phyloP scores from a whole-genome alignment of 2,888 invertebrate species.

The Macrosiphum euphorbiae region DNA sequence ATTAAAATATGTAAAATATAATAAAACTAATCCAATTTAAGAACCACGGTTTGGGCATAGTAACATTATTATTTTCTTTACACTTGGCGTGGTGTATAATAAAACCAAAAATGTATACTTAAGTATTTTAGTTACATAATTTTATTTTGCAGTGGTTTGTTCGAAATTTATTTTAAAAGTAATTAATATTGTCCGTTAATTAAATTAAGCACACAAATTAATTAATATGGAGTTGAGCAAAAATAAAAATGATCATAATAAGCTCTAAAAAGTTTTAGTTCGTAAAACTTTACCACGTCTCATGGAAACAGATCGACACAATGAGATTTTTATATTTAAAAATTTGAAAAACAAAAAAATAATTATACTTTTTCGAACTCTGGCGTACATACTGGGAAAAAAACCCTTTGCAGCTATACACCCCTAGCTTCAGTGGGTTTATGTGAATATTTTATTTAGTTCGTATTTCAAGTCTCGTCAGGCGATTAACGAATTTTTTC shows the following conservation, averaged over 20 bases:
- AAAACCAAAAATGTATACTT: not conserved
- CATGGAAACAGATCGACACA: not conserved
- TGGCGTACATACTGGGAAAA: not conserved
- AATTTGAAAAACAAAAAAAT: not conserved
- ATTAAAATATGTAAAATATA: conserved; percentile 16
- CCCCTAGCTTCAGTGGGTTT: not conserved
- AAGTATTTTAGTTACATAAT: not conserved
- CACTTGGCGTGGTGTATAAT: not conserved
- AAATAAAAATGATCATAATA: conserved; percentile 32
- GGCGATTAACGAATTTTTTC: not conserved
- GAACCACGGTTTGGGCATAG: not conserved
- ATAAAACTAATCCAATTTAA: conserved; percentile 39
- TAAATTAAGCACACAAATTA: conserved; percentile 25
- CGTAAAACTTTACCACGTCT: conserved; percentile 3
- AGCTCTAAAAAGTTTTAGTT: conserved; percentile 38
- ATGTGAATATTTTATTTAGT: not conserved
- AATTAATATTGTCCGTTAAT: conserved; percentile 46
- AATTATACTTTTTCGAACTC: not conserved
- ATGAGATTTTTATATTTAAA: conserved; percentile 3
- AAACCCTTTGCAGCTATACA: not conserved
- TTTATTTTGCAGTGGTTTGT: conserved; percentile 29
- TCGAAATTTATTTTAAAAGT: conserved; percentile 39
- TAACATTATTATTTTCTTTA: conserved; percentile 23
- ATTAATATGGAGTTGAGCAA: not conserved
- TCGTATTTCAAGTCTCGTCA: not conserved